Evolutionary conservation across 1,140 invertebrate genomes (phyloP), one percentile per base, ranked within the genome.

Genomic region (Liolophura sinensis): DNA sequence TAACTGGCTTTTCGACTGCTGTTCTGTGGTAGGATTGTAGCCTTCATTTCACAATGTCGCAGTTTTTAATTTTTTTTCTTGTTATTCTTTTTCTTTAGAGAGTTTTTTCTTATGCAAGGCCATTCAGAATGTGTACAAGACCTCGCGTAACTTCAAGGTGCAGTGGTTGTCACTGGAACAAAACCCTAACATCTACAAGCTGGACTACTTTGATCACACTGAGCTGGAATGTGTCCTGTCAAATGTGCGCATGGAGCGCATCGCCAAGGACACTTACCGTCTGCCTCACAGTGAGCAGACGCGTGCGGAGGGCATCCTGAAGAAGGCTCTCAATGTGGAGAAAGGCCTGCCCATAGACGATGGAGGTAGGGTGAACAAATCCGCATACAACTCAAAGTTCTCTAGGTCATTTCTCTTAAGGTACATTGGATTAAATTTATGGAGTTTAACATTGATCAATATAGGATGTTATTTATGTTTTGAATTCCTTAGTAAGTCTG

Each of bases 101-200:
- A 90, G 92, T 55, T 96, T 96, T 84, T 97, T 93, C 81, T 88
- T 97, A 51, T 97, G 94, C 81, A 93, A 95, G 84, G 89, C 93
- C 6, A 89, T 92, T 83, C 93, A 96, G 86, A 95, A 96, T 86
- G 92, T 97, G 62, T 95, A 93, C 81, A 92, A 91, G 81, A 89
- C 89, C 18, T 90, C 90, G 63, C 87, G 89, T 62, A 90, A 90
- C 79, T 94, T 96, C 76, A 91, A 91, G 76, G 95, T 96, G 77
- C 89, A 93, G 75, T 96, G 94, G 94, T 84, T 95, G 47, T 92
- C 92, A 6, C 91, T 84, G 82, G 87, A 88, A 61, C 75, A 82
- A 60, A 83, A 86, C 5, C 89, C 90, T 4, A 89, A 92, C 80
- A 89, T 91, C 20, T 96, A 95, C 85, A 91, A 90, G 56, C 91